These are phyloP conservation scores for Chelonoidis abingdonii DNA, from an alignment of 2,113 vertebrate genomes.

Conservation along the genomic window DNA sequence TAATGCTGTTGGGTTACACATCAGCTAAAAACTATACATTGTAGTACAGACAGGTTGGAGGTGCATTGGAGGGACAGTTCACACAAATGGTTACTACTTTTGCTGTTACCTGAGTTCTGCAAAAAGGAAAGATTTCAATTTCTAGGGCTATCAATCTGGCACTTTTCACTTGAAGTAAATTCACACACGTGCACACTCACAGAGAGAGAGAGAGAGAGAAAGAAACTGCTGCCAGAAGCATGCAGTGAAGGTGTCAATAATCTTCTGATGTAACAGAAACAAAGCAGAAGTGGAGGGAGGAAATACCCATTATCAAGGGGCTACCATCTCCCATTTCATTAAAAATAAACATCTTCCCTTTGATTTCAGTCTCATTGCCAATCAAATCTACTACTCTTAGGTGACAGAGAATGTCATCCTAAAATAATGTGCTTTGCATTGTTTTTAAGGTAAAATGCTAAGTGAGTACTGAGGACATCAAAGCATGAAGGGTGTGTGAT, in stretches of 20 bases:
- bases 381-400: rapidly evolving
- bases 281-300: not conserved
- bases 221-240: rapidly evolving
- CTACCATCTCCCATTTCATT: not conserved
- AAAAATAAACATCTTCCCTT: not conserved
- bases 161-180: not conserved
- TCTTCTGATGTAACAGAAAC: not conserved
- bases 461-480: not conserved
- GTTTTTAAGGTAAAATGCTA: not conserved
- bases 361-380: not conserved
- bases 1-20: not conserved
- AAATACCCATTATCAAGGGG: not conserved
- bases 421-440: not conserved
- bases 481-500: too few relatives aligned
- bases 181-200: rapidly evolving
- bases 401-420: not conserved
- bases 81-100: rapidly evolving
- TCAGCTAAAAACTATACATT: not conserved
- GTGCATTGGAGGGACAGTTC: too few relatives aligned
- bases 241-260: not conserved
- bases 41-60: not conserved
- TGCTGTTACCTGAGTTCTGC: too few relatives aligned
- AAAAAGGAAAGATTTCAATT: not conserved
- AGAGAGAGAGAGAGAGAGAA: not conserved
- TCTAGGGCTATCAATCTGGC: rapidly evolving